Evolutionary conservation across 2,888 invertebrate species (phyloP), one percentile per base, ranked within the genome.

Genomic region (Agrochola litura): DNA sequence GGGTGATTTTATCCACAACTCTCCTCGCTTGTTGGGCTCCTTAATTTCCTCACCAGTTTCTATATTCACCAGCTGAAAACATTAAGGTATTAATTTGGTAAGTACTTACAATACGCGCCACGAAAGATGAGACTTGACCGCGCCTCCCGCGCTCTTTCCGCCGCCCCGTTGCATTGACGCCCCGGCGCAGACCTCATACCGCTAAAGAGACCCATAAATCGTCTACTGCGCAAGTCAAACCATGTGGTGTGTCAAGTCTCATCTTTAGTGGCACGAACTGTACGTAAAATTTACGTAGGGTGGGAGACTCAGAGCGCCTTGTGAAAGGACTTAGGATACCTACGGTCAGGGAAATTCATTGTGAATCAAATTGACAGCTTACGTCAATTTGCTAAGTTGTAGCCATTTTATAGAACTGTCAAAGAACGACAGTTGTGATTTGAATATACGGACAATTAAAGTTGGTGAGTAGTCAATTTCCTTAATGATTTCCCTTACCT

Each of bases 11-110:
- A 96, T 0, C 88, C 95, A 93, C 9, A 97, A 79, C 83, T 97
- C 97, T 43, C 97, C 97, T 0, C 87, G 73, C 72, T 91, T 85
- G 63, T 95, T 92, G 0, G 94, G 92, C 54, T 95, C 94, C 22
- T 89, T 81, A 19, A 92, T 88, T 25, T 91, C 89, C 86, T 94
- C 84, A 43, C 90, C 90, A 0, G 94, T 95, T 9, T 93, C 91
- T 8, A 89, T 64, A 79, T 96, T 91, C 14, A 96, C 92, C 56
- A 97, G 82, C 96, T 96, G 65, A 60, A 83, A 84, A 61, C 5
- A 67, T n/a, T 19, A 19, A 25, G 1, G 52, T 22, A 52, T 30
- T 52, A 1, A 52, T 67, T 52, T 16, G 25, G 46, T 46, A 3
- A 12, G 12, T 46, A 12, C 12, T 12, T 37, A 37, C 37, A 37